Evolutionary conservation across 2,888 invertebrate genomes (phyloP), one percentile per base, ranked within the genome.

Genomic region (Rhagophthalmus giganteus): DNA sequence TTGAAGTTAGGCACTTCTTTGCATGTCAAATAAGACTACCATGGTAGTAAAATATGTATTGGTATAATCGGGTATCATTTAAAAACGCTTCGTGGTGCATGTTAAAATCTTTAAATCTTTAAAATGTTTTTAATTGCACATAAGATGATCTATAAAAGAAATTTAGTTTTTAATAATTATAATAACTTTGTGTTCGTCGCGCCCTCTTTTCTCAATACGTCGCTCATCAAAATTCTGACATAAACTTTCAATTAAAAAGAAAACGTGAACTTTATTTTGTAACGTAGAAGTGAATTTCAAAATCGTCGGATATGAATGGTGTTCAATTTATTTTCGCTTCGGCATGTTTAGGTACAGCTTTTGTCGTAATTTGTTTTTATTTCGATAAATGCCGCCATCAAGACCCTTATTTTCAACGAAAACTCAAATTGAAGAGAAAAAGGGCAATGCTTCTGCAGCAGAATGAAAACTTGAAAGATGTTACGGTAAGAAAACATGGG

Each of bases 351-450:
- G 11, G 41, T 11, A 38, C 14, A 10, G 10, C 31, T n/a, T 47
- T 53, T 34, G 15, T 38, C 2, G 32, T 20, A 9, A 53, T 53
- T 32, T 53, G 53, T 30, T 1, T 38, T n/a, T 53, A 47, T 30
- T 53, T 42, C 24, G 53, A 53, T 24, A 14, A 26, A 6, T 37
- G 25, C 8, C 47, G 53, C 11, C 47, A 42, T 25, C 20, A 53
- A 37, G 47, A 53, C 20, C 53, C 53, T 5, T 14, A 27, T 15
- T 53, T 48, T 31, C 41, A 38, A 3, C 35, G 38, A 13, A 53
- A 53, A 25, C 12, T 53, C 24, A 15, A 20, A 28, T 2, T 30
- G 27, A 53, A 10, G 16, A 34, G 53, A 8, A 13, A 31, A 6
- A 47, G 30, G 25, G 10, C 13, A 2, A 2, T 15, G 1, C 6